Percentiles rank a stretch among this genome's conserved stretches.
Evolutionary conservation across 2,888 invertebrate species (phyloP).

Genomic region (Noctua comes): DNA sequence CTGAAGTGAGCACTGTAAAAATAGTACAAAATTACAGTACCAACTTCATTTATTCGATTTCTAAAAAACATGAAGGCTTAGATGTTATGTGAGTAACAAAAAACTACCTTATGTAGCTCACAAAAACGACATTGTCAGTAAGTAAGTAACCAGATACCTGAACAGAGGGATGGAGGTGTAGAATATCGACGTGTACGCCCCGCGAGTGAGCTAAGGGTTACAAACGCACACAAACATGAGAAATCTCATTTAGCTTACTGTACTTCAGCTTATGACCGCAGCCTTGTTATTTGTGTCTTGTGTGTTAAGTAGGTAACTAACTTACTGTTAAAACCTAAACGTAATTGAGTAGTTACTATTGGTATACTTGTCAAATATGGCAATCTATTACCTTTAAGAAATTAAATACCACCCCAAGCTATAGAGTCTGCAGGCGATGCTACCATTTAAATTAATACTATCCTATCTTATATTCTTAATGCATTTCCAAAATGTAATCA

Average conservation of each 20-base stretch:
- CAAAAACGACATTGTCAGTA: slow-evolving; percentile 35
- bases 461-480: slow-evolving; percentile 14
- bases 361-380: not conserved
- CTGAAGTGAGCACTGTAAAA: not conserved
- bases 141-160: slow-evolving; percentile 65
- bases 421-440: not conserved
- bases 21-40: not conserved
- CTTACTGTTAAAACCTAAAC: not conserved
- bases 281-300: slow-evolving; percentile 21
- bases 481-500: slow-evolving; percentile 39
- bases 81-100: slow-evolving; percentile 11
- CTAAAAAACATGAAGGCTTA: slow-evolving; percentile 5
- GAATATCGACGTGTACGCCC: slow-evolving; percentile 61
- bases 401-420: not conserved
- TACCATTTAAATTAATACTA: slow-evolving; percentile 5
- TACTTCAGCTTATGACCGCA: slow-evolving; percentile 29
- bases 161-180: slow-evolving; percentile 57
- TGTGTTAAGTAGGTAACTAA: not conserved
- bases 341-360: not conserved
- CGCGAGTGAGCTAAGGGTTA: slow-evolving; percentile 43
- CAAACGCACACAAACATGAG: slow-evolving; percentile 48
- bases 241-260: slow-evolving; percentile 62
- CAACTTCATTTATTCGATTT: not conserved
- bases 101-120: slow-evolving; percentile 45
- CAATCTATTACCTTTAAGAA: not conserved